These are phyloP conservation scores for Eolophus roseicapilla DNA, from an alignment of 2,113 vertebrate species.

Conservation along the genomic window DNA sequence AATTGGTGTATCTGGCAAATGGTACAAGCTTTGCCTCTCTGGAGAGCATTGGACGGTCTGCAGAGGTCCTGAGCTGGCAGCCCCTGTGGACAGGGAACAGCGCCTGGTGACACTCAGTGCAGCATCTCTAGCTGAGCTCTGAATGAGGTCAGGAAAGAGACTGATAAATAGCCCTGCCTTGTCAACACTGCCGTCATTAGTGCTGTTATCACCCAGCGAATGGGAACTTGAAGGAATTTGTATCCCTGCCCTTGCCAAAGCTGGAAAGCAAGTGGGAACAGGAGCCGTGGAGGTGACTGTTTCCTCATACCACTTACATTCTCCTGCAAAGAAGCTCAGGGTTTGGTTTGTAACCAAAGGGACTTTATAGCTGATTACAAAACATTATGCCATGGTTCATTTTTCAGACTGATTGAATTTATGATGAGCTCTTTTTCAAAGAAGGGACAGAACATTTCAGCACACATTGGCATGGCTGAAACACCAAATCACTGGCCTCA, in stretches of 20 bases:
- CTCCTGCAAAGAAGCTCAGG: neutral
- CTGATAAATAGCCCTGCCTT: neutral
- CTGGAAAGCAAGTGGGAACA: neutral
- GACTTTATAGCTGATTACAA: neutral
- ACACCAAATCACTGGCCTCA: neutral
- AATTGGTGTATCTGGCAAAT: neutral
- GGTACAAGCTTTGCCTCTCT: neutral
- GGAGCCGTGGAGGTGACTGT: neutral
- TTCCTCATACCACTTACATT: neutral
- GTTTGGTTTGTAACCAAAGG: neutral
- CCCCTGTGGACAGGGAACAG: neutral
- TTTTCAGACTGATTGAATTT: neutral
- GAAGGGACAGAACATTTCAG: neutral
- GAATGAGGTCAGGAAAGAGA: neutral
- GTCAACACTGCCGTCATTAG: neutral
- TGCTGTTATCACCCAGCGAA: neutral
- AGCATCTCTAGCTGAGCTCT: neutral
- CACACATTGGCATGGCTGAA: neutral
- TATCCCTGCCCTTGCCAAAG: neutral
- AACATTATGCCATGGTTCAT: neutral
- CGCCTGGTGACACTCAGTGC: neutral
- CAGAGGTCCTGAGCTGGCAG: neutral
- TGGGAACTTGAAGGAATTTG: neutral
- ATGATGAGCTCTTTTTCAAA: neutral
- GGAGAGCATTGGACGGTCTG: neutral